These are phyloP conservation scores for Enteromius trimaculatus DNA, from an alignment of 2,797 vertebrate genomes.

Conservation along the genomic window DNA sequence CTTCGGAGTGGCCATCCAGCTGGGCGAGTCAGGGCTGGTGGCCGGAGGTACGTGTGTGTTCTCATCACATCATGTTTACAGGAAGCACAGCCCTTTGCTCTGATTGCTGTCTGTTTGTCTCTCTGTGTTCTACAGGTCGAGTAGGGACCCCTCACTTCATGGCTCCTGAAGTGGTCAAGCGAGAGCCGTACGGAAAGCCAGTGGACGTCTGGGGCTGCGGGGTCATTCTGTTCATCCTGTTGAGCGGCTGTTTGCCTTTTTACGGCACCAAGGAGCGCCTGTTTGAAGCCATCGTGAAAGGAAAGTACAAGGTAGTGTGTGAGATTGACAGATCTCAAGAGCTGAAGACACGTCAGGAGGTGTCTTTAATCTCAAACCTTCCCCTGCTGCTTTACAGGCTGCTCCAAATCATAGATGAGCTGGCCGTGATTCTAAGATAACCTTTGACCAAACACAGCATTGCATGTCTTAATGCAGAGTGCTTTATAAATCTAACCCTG, in stretches of 20 bases:
- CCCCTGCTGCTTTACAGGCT: no score
- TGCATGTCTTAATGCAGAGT: not conserved
- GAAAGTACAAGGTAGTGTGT: constrained; percentile 92
- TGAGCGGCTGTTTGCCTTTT: constrained; percentile 97
- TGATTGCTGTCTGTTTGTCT: not conserved
- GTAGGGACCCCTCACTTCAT: constrained; percentile 98
- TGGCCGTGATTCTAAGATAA: not conserved
- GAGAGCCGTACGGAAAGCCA: constrained; percentile 96
- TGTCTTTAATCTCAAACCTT: no score
- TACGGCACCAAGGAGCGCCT: constrained; percentile 97
- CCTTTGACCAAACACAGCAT: not conserved
- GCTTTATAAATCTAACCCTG: no score
- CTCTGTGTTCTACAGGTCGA: constrained; percentile 77
- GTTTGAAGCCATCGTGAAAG: constrained; percentile 97
- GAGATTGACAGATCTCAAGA: not conserved
- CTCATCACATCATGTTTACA: not conserved
- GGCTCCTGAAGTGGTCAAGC: constrained; percentile 98
- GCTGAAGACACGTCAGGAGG: not conserved
- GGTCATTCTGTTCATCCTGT: constrained; percentile 97
- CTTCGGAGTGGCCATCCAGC: constrained; percentile 96
- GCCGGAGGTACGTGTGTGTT: constrained; percentile 87
- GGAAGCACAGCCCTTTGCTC: not conserved
- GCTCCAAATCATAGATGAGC: not conserved
- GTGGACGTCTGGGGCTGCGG: constrained; percentile 99
- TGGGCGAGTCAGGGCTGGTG: constrained; percentile 95